Evolutionary conservation across 2,113 vertebrate genomes (phyloP).

Genomic region (Rhombomys opimus): DNA sequence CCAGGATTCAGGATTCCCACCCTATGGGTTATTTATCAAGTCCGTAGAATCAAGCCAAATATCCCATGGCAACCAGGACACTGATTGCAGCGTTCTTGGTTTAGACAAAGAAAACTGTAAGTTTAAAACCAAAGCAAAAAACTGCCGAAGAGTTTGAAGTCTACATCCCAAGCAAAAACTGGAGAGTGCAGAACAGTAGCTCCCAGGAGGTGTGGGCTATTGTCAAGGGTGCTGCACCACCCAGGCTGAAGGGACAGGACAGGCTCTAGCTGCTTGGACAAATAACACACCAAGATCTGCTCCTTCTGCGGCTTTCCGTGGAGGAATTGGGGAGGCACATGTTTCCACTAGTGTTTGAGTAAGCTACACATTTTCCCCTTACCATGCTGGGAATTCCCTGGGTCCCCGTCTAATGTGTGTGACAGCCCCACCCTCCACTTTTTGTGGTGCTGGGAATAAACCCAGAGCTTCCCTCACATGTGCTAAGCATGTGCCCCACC

Average conservation of each 20-base stretch:
- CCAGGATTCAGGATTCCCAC: background rate
- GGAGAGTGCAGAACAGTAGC: background rate
- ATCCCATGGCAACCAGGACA: background rate
- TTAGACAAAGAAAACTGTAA: conserved; percentile 7
- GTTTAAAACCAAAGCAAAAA: background rate
- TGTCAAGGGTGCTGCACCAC: background rate
- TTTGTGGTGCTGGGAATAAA: background rate
- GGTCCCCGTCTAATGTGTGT: background rate
- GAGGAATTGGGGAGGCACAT: fast-evolving
- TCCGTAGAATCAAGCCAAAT: background rate
- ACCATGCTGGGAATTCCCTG: background rate
- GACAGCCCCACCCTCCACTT: background rate
- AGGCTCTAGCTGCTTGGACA: background rate
- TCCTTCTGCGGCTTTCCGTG: background rate
- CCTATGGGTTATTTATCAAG: background rate
- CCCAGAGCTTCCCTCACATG: background rate
- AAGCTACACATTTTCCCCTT: background rate
- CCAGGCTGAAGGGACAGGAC: background rate
- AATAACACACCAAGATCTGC: background rate
- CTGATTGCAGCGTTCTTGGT: background rate
- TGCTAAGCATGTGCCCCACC: background rate
- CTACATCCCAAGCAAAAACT: background rate
- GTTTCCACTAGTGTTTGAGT: background rate
- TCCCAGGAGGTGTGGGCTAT: background rate
- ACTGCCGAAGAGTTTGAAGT: background rate